Evolutionary conservation across 1,140 invertebrate genomes (phyloP).

Genomic region (Vanessa tameamea): DNA sequence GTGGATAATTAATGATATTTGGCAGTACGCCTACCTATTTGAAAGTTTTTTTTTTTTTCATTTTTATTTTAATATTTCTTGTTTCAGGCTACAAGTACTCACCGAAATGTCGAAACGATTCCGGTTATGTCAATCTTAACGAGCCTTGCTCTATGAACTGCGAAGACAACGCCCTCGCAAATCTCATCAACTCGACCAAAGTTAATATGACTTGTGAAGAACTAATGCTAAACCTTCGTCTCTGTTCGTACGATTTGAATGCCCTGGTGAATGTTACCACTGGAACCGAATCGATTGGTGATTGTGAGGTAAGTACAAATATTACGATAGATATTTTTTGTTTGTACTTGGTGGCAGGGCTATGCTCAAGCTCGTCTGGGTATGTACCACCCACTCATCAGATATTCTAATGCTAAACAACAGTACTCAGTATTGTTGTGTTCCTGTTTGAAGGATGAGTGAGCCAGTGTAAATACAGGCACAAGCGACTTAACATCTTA

Average conservation of each 20-base stretch:
- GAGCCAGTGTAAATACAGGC: too few species aligned
- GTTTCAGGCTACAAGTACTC: background rate
- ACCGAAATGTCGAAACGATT: background rate
- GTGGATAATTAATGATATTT: too few species aligned
- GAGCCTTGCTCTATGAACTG: constrained; percentile 58
- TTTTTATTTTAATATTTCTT: background rate
- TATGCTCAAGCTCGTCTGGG: too few species aligned
- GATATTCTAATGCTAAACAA: too few species aligned
- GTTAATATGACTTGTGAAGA: constrained; percentile 56
- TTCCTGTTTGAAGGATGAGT: too few species aligned
- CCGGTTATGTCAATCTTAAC: constrained; percentile 36
- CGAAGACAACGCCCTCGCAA: constrained; percentile 39
- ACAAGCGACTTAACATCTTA: too few species aligned
- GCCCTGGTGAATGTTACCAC: constrained; percentile 31
- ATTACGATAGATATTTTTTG: too few species aligned
- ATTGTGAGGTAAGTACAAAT: constrained; percentile 47
- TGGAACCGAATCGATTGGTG: constrained; percentile 19
- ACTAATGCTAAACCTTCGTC: constrained; percentile 44
- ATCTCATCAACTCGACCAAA: constrained; percentile 38
- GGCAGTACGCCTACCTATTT: too few species aligned
- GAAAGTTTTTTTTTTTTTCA: background rate
- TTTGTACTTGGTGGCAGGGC: too few species aligned
- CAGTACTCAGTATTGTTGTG: too few species aligned
- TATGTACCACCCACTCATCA: too few species aligned
- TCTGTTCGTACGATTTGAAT: constrained; percentile 39